Percentiles rank a stretch among this genome's conserved stretches.
These are phyloP conservation scores for Macrophya alboannulata DNA, from an alignment of 2,888 invertebrate genomes.

Conservation along the genomic window DNA sequence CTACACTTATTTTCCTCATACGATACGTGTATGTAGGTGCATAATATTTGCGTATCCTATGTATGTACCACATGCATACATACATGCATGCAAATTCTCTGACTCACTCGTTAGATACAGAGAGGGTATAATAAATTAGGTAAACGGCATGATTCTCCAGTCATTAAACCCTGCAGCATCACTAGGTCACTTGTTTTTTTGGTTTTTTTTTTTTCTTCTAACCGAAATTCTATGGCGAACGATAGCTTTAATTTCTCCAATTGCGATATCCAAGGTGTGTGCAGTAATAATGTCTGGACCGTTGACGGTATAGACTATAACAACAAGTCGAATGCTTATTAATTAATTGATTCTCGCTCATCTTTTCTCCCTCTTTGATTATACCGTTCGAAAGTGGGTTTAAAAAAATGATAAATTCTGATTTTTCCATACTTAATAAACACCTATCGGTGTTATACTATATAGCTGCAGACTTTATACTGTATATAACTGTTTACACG, in stretches of 20 bases:
- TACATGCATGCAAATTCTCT: not conserved
- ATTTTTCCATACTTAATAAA: not conserved
- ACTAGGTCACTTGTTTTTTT: not conserved
- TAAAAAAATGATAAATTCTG: not conserved
- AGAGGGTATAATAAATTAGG: not conserved
- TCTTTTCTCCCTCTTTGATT: too few relatives aligned
- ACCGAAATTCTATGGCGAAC: not conserved
- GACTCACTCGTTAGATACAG: constrained; percentile 11
- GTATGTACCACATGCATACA: too few relatives aligned
- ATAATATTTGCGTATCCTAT: too few relatives aligned
- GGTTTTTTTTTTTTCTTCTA: not conserved
- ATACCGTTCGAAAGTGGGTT: not conserved
- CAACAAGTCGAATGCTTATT: not conserved
- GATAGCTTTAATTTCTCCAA: not conserved
- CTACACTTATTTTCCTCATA: not conserved
- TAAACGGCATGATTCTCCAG: constrained; percentile 1
- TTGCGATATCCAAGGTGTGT: not conserved
- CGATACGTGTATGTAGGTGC: not conserved
- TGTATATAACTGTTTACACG: not conserved
- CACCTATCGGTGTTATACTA: not conserved
- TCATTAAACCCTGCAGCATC: not conserved
- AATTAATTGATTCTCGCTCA: not conserved
- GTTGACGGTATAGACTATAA: not conserved
- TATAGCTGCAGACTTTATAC: not conserved
- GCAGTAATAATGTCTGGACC: too few relatives aligned